These are phyloP conservation scores for Ornithoptera priamus DNA, from an alignment of 2,888 invertebrate species.

Conservation along the genomic window DNA sequence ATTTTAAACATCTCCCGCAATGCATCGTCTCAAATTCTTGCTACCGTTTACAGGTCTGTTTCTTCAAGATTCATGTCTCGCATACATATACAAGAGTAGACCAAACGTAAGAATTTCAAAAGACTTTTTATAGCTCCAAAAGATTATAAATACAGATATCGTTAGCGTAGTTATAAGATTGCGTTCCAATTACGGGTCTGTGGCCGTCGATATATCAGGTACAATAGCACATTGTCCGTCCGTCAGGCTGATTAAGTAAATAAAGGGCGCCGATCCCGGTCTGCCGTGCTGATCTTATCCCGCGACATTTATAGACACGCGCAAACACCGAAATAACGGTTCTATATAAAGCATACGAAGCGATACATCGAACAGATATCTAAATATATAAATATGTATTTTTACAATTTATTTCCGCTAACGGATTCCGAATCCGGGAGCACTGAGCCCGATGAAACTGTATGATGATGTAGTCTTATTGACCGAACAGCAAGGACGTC, in stretches of 20 bases:
- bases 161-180: conserved; percentile 46
- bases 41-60: too few relatives aligned
- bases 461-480: too few relatives aligned
- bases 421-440: too few relatives aligned
- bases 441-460: too few relatives aligned
- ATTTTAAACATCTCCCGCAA: too few relatives aligned
- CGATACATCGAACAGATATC: not conserved
- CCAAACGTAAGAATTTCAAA: too few relatives aligned
- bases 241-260: conserved; percentile 76
- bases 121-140: conserved; percentile 16
- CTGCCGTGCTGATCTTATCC: conserved; percentile 69
- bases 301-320: conserved; percentile 60
- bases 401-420: too few relatives aligned
- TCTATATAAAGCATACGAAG: conserved; percentile 40
- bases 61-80: too few relatives aligned
- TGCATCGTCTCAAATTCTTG: too few relatives aligned
- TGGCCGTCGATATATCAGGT: conserved; percentile 69
- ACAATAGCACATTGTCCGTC: conserved; percentile 79
- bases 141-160: conserved; percentile 33
- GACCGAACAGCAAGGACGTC: too few relatives aligned
- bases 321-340: conserved; percentile 53
- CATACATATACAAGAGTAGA: too few relatives aligned
- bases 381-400: too few relatives aligned
- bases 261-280: conserved; percentile 73
- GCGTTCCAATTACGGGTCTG: conserved; percentile 58